phyloP scores from a whole-genome alignment of 2,888 invertebrate genomes.

The Dyspetes luteomarginatus region DNA sequence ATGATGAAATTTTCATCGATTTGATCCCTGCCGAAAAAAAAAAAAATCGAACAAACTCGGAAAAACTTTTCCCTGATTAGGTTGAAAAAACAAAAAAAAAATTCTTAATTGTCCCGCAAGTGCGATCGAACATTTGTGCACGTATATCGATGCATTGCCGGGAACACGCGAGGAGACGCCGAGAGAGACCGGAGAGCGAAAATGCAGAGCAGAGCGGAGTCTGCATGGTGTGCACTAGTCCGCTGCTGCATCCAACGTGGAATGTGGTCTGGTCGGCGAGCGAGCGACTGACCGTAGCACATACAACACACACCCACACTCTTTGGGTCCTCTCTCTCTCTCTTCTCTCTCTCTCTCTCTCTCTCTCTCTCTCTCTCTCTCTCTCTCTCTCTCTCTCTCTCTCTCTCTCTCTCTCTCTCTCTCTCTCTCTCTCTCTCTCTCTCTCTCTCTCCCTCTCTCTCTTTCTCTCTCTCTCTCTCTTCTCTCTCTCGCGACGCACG shows the following conservation, averaged over 20 bases:
- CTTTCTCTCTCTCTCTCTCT: neutral
- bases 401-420: neutral
- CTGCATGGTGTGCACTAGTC: conserved; percentile 74
- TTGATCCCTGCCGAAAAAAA: neutral
- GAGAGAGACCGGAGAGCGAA: neutral
- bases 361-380: conserved; percentile 21
- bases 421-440: neutral
- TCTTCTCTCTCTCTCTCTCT: conserved; percentile 33
- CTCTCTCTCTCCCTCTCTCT: neutral
- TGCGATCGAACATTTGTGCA: neutral
- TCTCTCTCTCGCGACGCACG: conserved; percentile 49
- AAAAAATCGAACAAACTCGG: neutral
- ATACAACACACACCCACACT: conserved; percentile 65
- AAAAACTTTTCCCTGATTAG: neutral
- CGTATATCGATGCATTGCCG: conserved; percentile 25
- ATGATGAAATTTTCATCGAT: neutral
- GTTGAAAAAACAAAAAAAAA: no score
- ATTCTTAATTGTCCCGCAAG: neutral
- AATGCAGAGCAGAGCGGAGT: conserved; percentile 57
- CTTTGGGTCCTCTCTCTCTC: conserved; percentile 55
- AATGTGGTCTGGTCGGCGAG: conserved; percentile 81
- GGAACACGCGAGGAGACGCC: conserved; percentile 11
- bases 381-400: neutral
- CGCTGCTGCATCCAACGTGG: conserved; percentile 79
- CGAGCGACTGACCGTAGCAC: conserved; percentile 59